Conservation (phyloP, 2,113 vertebrate genomes). For the Pluvialis apricaria region DNA sequence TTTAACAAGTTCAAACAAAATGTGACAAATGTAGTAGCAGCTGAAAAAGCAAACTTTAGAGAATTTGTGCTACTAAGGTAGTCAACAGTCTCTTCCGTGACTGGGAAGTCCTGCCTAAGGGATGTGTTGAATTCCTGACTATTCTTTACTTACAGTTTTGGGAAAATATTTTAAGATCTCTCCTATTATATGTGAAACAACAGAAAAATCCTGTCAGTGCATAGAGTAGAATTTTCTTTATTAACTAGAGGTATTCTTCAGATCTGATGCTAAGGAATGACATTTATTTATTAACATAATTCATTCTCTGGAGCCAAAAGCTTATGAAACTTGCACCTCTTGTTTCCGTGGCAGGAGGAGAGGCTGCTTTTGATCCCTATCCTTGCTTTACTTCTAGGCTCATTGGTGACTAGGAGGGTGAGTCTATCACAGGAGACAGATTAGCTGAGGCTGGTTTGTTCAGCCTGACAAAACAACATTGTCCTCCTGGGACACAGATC, state of each 20-base stretch:
- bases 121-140: background rate
- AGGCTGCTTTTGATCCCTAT: background rate
- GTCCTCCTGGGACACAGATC: background rate
- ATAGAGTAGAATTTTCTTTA: background rate
- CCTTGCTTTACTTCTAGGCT: background rate
- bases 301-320: background rate
- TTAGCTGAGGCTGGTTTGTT: background rate
- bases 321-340: background rate
- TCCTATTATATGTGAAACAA: background rate
- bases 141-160: background rate
- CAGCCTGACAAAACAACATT: background rate
- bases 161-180: background rate
- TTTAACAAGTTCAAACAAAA: background rate
- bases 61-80: background rate
- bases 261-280: background rate
- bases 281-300: background rate
- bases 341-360: background rate
- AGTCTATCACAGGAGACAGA: background rate
- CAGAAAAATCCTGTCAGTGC: background rate
- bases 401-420: background rate
- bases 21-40: background rate
- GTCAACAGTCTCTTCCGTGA: background rate
- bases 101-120: background rate
- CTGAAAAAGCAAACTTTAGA: background rate
- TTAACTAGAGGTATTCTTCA: background rate